These are phyloP conservation scores for Brachyrhaphis roseni DNA, from an alignment of 2,797 vertebrate genomes.

Conservation along the genomic window DNA sequence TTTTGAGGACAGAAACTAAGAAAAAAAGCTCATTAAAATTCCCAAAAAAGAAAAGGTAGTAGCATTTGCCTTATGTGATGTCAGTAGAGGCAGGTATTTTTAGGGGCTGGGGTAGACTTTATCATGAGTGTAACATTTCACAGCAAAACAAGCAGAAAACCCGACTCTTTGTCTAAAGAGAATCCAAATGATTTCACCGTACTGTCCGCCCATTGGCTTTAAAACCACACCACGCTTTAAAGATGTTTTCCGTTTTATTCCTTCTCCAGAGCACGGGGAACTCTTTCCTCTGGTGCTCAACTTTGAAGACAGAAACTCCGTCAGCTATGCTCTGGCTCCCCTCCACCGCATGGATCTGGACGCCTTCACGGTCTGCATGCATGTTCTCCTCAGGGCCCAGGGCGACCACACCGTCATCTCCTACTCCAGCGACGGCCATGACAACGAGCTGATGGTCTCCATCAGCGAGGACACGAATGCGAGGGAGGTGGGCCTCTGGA, in stretches of 20 bases:
- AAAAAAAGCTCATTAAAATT: not conserved
- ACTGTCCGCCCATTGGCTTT: not conserved
- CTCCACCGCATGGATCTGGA: conserved; percentile 72
- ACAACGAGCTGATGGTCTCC: conserved; percentile 82
- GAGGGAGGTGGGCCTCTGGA: conserved; percentile 79
- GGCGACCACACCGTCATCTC: conserved; percentile 81
- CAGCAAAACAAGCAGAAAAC: not conserved
- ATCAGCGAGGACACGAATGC: conserved; percentile 56
- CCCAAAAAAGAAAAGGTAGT: not conserved
- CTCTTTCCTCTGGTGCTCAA: conserved; percentile 82
- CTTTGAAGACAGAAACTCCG: conserved; percentile 76
- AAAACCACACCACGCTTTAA: not conserved
- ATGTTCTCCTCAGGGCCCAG: conserved; percentile 55
- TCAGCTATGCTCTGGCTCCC: conserved; percentile 77
- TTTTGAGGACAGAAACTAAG: not conserved
- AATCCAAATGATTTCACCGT: not conserved
- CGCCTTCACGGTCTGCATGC: conserved; percentile 85
- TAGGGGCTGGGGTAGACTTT: not conserved
- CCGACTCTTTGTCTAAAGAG: not conserved
- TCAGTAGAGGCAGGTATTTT: not conserved
- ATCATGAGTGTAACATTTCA: not conserved
- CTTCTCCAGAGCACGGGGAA: conserved; percentile 52
- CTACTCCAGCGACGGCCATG: conserved; percentile 76
- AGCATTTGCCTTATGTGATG: not conserved
- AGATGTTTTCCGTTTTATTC: not conserved